Conservation (phyloP, 2,888 invertebrate genomes). For the Marronus borbonicus region DNA sequence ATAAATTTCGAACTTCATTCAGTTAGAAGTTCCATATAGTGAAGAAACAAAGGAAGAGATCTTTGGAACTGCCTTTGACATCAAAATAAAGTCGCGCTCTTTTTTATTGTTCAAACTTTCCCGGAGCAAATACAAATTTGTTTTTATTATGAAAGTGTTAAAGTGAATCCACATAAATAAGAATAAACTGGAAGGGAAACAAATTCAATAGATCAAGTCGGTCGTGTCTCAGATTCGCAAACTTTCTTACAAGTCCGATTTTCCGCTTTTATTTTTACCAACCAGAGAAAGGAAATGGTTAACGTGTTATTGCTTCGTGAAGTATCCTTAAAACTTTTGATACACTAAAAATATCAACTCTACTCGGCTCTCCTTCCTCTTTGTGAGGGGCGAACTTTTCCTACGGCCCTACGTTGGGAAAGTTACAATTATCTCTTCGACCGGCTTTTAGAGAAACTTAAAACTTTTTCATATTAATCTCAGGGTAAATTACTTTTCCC, state of each 20-base stretch:
- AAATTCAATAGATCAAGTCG: slow-evolving; percentile 43
- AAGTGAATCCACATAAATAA: slow-evolving; percentile 41
- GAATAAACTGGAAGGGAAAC: slow-evolving; percentile 39
- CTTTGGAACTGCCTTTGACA: slow-evolving; percentile 3
- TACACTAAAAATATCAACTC: slow-evolving; percentile 49
- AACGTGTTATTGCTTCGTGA: slow-evolving; percentile 49
- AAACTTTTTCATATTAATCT: slow-evolving; percentile 63
- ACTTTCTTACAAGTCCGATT: slow-evolving; percentile 43
- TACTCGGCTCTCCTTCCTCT: neutral
- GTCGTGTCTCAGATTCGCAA: slow-evolving; percentile 38
- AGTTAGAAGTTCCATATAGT: neutral
- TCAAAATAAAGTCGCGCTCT: slow-evolving; percentile 14
- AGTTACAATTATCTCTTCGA: slow-evolving; percentile 42
- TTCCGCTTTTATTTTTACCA: slow-evolving; percentile 38
- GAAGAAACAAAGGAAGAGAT: slow-evolving; percentile 6
- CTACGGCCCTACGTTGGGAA: slow-evolving; percentile 27
- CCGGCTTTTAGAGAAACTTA: slow-evolving; percentile 28
- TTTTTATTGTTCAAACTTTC: slow-evolving; percentile 38
- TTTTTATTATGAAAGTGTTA: slow-evolving; percentile 37
- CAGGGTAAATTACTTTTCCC: slow-evolving; percentile 62
- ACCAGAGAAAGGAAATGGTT: slow-evolving; percentile 36
- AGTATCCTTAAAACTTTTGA: slow-evolving; percentile 50
- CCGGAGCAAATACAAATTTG: slow-evolving; percentile 35
- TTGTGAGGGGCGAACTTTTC: slow-evolving; percentile 8
- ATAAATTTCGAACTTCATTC: slow-evolving; percentile 5